Conservation (phyloP, 2,888 invertebrate genomes). For the Trilocha varians region DNA sequence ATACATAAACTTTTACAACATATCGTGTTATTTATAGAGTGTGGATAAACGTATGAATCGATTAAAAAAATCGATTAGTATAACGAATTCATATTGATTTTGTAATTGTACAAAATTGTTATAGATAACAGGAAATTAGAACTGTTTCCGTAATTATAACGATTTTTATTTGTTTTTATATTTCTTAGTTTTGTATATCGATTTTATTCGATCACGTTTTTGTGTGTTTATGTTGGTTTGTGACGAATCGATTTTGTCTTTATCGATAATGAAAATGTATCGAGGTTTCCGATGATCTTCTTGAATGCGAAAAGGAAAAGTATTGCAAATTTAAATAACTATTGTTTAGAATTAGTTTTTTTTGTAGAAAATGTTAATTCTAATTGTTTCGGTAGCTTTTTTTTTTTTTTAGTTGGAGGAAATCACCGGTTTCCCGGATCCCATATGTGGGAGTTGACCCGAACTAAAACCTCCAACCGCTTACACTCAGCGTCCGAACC, state of each 20-base stretch:
- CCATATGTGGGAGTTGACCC: too few species aligned
- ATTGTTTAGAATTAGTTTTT: too few species aligned
- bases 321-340: too few species aligned
- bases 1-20: background rate
- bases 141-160: conserved; percentile 22
- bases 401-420: too few species aligned
- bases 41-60: background rate
- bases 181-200: conserved; percentile 6
- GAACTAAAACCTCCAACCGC: too few species aligned
- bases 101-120: conserved; percentile 20
- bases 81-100: background rate
- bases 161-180: conserved; percentile 19
- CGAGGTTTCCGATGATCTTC: background rate
- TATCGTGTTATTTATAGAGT: background rate
- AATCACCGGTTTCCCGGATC: too few species aligned
- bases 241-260: background rate
- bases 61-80: background rate
- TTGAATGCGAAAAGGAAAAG: too few species aligned
- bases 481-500: too few species aligned
- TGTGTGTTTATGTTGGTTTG: background rate
- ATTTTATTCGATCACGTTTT: conserved; percentile 1
- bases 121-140: conserved; percentile 17
- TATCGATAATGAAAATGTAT: background rate
- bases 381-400: too few species aligned
- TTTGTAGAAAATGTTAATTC: too few species aligned